Evolutionary conservation across 1,140 invertebrate genomes (phyloP), one percentile per base, ranked within the genome.

Genomic region (Hypsibius dujardini): DNA sequence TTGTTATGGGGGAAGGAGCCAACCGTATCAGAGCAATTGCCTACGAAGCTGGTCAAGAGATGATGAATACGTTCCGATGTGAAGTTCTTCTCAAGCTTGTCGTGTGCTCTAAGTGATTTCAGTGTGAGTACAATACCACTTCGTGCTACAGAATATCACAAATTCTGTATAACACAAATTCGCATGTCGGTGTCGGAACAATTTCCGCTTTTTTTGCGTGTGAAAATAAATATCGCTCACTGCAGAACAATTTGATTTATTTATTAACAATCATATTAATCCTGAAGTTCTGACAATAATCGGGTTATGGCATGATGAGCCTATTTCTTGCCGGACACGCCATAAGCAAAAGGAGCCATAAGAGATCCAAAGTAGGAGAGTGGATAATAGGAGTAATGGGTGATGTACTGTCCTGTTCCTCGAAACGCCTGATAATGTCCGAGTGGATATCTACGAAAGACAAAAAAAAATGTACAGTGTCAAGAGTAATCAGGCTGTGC

Each of bases 1-100:
- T 87, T 47, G 81, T 90, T 47, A 82, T 87, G 46, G 88, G 88
- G 0, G 81, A 79, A 2, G 80, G 79, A 1, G 87, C 87, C n/a
- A 80, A 82, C 1, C 84, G 82, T 72, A 79, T 92, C 2, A 82
- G 83, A 69, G 81, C 82, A 74, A 86, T 92, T 46, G 86, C 86
- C 2, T 80, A 83, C 71, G 75, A 79, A 70, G 78, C 82, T n/a
- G 85, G 85, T 76, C 79, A 85, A 76, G 80, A 82, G 73, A 75
- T 88, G 45, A 79, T 81, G 71, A 80, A 84, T 73, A 81, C 82
- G 14, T 87, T 87, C 74, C 74, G 77, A 47, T 77, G 77, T 75
- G 81, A 81, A 47, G 74, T 83, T 2, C 72, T 71, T n/a, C 71
- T 81, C 7, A 79, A 77, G 73, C 59, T 81, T 45, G 74, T 74